Base-by-base conservation (phyloP, 92 coral and sea anemone species). In the Galaxea fascicularis region DNA sequence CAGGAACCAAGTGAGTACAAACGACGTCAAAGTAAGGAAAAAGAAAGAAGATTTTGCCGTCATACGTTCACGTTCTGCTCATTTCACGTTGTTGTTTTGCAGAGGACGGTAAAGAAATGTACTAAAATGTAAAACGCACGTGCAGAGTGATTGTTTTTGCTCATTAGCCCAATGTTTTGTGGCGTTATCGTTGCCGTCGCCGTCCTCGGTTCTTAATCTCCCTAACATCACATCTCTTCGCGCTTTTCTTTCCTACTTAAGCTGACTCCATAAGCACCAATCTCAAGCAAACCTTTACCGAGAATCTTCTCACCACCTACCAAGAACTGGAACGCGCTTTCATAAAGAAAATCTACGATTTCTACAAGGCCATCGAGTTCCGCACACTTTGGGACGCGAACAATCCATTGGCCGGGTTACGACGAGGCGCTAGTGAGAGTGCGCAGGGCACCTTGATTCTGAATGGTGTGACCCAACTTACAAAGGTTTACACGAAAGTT, bases 361-460 rank as follows among this genome's bases (percentile, higher is more conserved):
- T 79, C 1, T 65, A 64, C 76, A 79, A 79, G 45, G 72, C 54
- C 28, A 60, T 79, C 12, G 84, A 79, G 62, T 79, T 60, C 62
- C 84, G 76, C n/a, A 11, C 73, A 4, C 76, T 79, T 2, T 79
- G 84, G 84, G 11, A 58, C 44, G 84, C 65, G 10, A 44, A n/a
- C 22, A 29, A 41, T 3, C 64, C 20, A 9, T 30, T 79, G 24
- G 24, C 24, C 22, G 12, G 21, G 10, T 66, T 35, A 22, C 13
- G 65, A 27, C 30, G 73, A 51, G 20, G 20, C 1, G 84, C 84
- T 4, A 65, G 8, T 63, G 84, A 45, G 18, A 25, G 73, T 1
- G 84, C 84, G 2, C 39, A 25, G 1, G 70, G 71, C 21, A 79
- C 71, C 21, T 58, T 58, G 1, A 27, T 10, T 7, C 31, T 79